Conservation (phyloP, 1,140 invertebrate genomes). For the Anastatus disparis region DNA sequence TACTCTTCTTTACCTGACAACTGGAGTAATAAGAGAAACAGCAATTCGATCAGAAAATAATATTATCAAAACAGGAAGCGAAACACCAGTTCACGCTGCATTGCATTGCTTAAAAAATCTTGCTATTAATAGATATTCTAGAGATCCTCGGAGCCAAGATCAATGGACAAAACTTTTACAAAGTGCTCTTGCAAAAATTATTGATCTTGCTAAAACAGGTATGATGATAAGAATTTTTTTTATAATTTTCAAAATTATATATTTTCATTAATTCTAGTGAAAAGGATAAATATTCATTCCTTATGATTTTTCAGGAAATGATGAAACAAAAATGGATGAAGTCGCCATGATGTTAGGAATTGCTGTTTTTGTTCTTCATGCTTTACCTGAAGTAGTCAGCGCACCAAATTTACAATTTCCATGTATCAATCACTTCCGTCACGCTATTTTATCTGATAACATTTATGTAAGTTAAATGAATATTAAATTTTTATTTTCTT, state of each 20-base stretch:
- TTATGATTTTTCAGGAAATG: conserved; percentile 70
- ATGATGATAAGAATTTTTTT: too few relatives aligned
- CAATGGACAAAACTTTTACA: conserved; percentile 86
- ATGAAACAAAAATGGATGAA: conserved; percentile 83
- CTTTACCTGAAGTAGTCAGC: conserved; percentile 78
- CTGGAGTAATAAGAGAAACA: conserved; percentile 87
- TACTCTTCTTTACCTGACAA: conserved; percentile 90
- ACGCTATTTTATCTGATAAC: conserved; percentile 83
- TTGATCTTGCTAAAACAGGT: conserved; percentile 90
- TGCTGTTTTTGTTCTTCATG: conserved; percentile 86
- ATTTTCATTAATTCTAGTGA: too few relatives aligned
- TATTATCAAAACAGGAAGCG: conserved; percentile 67
- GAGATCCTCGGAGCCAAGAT: conserved; percentile 69
- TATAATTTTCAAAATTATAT: too few relatives aligned
- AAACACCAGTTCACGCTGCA: conserved; percentile 73
- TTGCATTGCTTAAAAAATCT: conserved; percentile 78
- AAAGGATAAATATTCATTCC: too few relatives aligned
- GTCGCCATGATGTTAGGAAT: conserved; percentile 87
- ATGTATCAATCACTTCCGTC: conserved; percentile 91
- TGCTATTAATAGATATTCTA: conserved; percentile 73
- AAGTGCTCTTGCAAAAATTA: conserved; percentile 86
- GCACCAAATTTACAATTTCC: conserved; percentile 89
- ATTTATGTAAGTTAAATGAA: conserved; percentile 70
- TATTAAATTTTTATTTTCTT: background rate
- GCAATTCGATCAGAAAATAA: conserved; percentile 72